Base-by-base conservation (phyloP, 2,888 invertebrate genomes). In the Yponomeuta plumbellus region DNA sequence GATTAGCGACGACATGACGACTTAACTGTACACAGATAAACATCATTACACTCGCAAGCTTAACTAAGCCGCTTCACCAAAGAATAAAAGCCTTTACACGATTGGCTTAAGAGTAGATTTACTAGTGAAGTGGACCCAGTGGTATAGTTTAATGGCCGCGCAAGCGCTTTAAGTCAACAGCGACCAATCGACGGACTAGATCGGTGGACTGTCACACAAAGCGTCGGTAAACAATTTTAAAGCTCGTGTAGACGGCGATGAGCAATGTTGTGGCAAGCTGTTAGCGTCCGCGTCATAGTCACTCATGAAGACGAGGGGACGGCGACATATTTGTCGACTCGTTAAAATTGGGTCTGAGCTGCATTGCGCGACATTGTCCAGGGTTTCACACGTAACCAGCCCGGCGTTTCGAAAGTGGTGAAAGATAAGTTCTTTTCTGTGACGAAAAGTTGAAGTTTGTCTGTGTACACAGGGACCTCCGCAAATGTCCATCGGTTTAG, bases 191-290 rank as follows among this genome's bases (percentile, higher is more conserved):
- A 80, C 80, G 83, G 83, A 85, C 83, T 84, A 86, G 84, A 86
- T 86, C 81, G 80, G 74, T 80, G 80, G 85, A 82, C 66, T 57
- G 64, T 56, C 52, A 39, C 83, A 82, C 76, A 81, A 80, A 82
- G 80, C 71, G 74, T 71, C 75, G 73, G 86, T 70, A 88, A 91
- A 91, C 88, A 89, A 88, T 91, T 90, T 91, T 89, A 91, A 88
- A 85, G 86, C 85, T 86, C 83, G 85, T 86, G 84, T 83, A 79
- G 40, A 34, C 13, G 22, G 77, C 76, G 85, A 83, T 85, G 82
- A 88, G 84, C 83, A 83, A 82, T 91, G 88, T 91, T 88, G 86
- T 80, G 83, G 73, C 72, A 87, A 86, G 78, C 76, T 77, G 85
- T 91, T 91, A 91, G 88, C 86, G 85, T 73, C 11, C 77, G 77